Base-by-base conservation (phyloP, 1,140 invertebrate species). In the Charaxes varanes region DNA sequence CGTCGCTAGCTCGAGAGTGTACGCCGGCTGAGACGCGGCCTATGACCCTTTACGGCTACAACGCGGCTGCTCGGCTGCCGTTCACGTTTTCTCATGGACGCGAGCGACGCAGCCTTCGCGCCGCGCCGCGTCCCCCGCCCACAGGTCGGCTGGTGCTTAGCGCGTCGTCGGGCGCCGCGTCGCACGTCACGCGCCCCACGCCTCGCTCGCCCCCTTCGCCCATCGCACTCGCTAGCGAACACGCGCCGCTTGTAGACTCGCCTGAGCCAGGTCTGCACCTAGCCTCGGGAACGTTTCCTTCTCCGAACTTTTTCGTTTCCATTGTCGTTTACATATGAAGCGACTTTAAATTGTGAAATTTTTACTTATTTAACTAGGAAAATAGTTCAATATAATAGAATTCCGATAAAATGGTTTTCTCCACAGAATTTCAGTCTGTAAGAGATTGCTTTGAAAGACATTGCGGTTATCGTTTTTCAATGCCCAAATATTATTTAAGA, bases 1-100 rank as follows among this genome's bases (percentile, higher is more conserved):
- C 78, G 40, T 41, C 71, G 4, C 47, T 79, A 11, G 68, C 67
- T 8, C 62, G 62, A 17, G 67, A 62, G 34, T 71, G 63, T 18
- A 71, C 72, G 37, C 58, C 77, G 17, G 69, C 70, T 15, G 79
- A 73, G 54, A 52, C 54, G 15, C 54, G 45, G 31, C 65, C 60
- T 45, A 73, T 64, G 78, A 81, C 56, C 43, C 46, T 72, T 53
- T 81, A 81, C 49, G 76, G 64, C 23, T 84, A 85, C 68, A 85
- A 85, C 49, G 83, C 83, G 28, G 83, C 83, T 3, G 83, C 83
- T 12, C 69, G 70, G 44, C 67, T 85, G 16, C 83, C 83, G 18
- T 85, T 81, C 51, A 76, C 79, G 52, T 85, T 85, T 57, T 77
- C 71, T 3, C 79, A 82, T 57, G 65, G 73, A 10, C 36, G 43